phyloP scores from a whole-genome alignment of 1,140 invertebrate species.

The Pseudomyrmex sp. region DNA sequence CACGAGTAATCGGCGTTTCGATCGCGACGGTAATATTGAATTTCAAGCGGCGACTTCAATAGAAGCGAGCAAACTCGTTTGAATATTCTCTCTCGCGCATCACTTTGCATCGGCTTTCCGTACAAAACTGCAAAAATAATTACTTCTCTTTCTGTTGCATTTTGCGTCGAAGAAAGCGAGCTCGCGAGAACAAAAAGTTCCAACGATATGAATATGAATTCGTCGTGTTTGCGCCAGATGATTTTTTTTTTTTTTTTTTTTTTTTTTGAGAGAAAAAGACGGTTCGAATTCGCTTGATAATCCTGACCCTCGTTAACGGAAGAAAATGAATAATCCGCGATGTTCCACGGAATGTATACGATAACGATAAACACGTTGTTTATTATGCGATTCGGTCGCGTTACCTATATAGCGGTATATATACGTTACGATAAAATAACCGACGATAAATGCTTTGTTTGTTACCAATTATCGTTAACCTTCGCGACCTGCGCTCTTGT shows the following conservation, averaged over 20 bases:
- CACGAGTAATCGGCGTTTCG: conserved; percentile 33
- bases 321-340: conserved; percentile 36
- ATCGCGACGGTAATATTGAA: conserved; percentile 38
- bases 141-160: conserved; percentile 1
- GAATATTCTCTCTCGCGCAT: conserved; percentile 17
- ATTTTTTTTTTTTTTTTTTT: conserved; percentile 35
- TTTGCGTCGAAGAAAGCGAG: conserved; percentile 26
- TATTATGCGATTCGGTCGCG: conserved; percentile 11
- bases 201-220: conserved; percentile 26
- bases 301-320: conserved; percentile 35
- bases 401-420: conserved; percentile 42
- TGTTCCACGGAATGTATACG: not conserved
- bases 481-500: conserved; percentile 15
- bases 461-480: conserved; percentile 58
- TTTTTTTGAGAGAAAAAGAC: not conserved
- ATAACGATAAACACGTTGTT: conserved; percentile 26
- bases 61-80: conserved; percentile 17
- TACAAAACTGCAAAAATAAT: conserved; percentile 36
- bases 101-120: not conserved
- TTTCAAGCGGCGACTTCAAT: conserved; percentile 37
- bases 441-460: conserved; percentile 51
- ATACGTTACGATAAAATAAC: conserved; percentile 42
- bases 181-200: conserved; percentile 1
- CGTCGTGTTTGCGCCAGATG: too few species aligned
- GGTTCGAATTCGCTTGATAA: conserved; percentile 59